Conservation (phyloP, 2,888 invertebrate genomes). For the Diachrysia chrysitis region DNA sequence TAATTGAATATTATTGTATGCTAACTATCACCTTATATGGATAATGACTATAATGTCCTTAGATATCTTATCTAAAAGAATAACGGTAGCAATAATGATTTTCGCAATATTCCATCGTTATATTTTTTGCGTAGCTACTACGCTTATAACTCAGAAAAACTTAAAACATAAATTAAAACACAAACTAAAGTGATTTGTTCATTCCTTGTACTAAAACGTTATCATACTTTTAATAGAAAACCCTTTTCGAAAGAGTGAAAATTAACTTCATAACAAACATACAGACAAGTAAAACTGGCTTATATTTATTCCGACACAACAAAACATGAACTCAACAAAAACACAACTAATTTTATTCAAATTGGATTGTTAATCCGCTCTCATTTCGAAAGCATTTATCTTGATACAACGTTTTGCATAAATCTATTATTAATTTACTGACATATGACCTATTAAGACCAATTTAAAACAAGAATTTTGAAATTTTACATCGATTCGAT, state of each 20-base stretch:
- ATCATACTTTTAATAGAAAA: no score
- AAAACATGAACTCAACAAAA: no score
- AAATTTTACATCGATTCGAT: slow-evolving; percentile 10
- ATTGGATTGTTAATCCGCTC: not conserved
- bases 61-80: slow-evolving; percentile 35
- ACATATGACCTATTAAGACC: slow-evolving; percentile 7
- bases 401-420: slow-evolving; percentile 12
- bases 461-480: slow-evolving; percentile 10
- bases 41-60: slow-evolving; percentile 37
- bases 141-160: no score
- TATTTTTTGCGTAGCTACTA: no score
- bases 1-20: slow-evolving; percentile 49
- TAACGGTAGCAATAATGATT: slow-evolving; percentile 26
- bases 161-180: no score
- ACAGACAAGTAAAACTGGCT: no score
- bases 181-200: no score
- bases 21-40: slow-evolving; percentile 39
- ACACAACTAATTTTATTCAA: not conserved
- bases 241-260: no score
- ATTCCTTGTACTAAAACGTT: no score
- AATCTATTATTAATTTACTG: slow-evolving; percentile 3
- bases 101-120: not conserved
- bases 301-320: no score
- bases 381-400: slow-evolving; percentile 6
- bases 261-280: no score